A percentile compares a stretch with the other conserved stretches of the same genome.
phyloP scores from a whole-genome alignment of 1,140 invertebrate species.

The Triops cancriformis region DNA sequence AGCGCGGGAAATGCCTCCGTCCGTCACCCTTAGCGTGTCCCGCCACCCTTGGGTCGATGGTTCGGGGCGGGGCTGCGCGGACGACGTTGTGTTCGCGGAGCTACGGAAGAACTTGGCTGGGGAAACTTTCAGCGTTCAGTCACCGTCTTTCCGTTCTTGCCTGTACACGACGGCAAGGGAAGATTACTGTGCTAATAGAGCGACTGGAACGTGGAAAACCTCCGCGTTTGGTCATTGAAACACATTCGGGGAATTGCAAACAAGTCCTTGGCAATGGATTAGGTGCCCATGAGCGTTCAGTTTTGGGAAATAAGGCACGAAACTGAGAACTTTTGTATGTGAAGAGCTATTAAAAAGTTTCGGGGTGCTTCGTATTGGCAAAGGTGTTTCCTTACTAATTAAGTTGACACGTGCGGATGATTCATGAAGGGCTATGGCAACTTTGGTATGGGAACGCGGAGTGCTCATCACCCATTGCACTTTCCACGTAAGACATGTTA shows the following conservation, averaged over 20 bases:
- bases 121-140: not conserved
- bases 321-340: too few relatives aligned
- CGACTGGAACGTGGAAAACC: too few relatives aligned
- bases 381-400: not conserved
- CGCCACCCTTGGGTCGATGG: not conserved
- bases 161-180: not conserved
- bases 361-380: too few relatives aligned
- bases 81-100: not conserved
- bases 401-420: not conserved
- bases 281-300: not conserved
- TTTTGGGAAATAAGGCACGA: not conserved
- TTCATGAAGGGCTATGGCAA: conserved; percentile 13
- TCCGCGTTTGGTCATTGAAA: too few relatives aligned
- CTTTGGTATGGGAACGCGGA: conserved; percentile 1
- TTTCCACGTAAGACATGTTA: not conserved
- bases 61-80: not conserved
- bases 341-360: too few relatives aligned
- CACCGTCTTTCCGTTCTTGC: not conserved
- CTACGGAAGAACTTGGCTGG: not conserved
- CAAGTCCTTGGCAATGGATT: not conserved
- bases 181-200: not conserved
- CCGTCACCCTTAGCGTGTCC: not conserved
- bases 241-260: too few relatives aligned
- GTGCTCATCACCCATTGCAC: conserved; percentile 7
- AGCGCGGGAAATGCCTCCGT: not conserved